phyloP scores from a whole-genome alignment of 2,113 vertebrate species.

The Melospiza georgiana region DNA sequence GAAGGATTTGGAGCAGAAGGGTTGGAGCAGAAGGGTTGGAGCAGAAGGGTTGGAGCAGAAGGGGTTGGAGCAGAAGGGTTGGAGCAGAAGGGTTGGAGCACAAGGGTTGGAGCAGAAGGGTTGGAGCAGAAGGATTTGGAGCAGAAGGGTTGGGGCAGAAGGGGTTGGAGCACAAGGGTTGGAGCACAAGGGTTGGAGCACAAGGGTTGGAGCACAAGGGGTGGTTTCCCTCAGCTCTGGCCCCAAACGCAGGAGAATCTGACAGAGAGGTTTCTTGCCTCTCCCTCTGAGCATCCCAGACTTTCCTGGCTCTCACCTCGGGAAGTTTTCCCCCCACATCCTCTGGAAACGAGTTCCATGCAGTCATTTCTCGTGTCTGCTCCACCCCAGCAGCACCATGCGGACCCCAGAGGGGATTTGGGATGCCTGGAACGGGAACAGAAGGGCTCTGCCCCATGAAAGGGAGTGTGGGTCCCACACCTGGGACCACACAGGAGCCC shows the following conservation, averaged over 20 bases:
- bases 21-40: no score
- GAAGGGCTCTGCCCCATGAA: background rate
- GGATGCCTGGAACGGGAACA: background rate
- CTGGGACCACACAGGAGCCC: no score
- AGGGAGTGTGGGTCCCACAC: background rate
- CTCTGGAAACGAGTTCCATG: background rate
- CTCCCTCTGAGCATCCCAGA: background rate
- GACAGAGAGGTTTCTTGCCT: background rate
- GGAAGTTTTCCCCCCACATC: background rate
- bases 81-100: background rate
- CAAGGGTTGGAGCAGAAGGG: no score
- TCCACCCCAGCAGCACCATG: background rate
- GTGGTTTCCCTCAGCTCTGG: background rate
- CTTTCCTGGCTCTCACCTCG: constrained; percentile 42
- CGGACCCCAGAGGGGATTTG: background rate
- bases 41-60: no score
- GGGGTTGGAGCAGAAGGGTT: no score
- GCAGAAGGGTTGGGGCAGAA: no score
- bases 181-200: background rate
- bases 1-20: background rate
- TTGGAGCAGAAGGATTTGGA: no score
- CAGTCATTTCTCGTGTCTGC: background rate
- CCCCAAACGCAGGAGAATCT: background rate
- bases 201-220: background rate
- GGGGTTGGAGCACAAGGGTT: background rate